Base-by-base conservation (phyloP, 2,888 invertebrate species). In the Macrophya alboannulata region DNA sequence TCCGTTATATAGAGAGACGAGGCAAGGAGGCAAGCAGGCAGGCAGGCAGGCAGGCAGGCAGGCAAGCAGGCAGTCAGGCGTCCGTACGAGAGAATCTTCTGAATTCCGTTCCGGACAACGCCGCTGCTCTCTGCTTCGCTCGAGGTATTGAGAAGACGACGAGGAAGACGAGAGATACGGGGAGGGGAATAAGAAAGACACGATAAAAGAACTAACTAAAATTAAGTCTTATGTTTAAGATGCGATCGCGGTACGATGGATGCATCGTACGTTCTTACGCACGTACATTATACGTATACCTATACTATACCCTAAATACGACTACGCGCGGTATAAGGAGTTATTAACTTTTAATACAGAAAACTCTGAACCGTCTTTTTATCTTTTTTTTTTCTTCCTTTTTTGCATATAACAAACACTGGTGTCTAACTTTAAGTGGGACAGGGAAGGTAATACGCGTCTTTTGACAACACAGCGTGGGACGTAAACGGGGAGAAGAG, bases 1-100 rank as follows among this genome's bases (percentile, higher is more conserved):
- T 65, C 81, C 81, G 81, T 81, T 86, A 81, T 87, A 86, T 77
- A 76, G 68, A 83, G 82, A 82, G 74, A 85, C 59, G 81, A 77
- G 72, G 74, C 45, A 77, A n/a, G 45, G 21, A 59, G 21, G 31
- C 81, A 8, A 40, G n/a, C n/a, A 45, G 55, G 21, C 59, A 12
- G 17, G 37, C 17, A 40, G 9, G 17, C 71, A 37, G 77, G 51
- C 77, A 77, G 31, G 76, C 62, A 31, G 31, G 31, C 31, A 31
- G 31, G 31, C 31, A 31, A 3, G 31, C 31, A 37, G 62, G 37
- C 71, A 37, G 77, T 77, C 77, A 77, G 31, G 77, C 62, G 37
- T 81, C 77, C 81, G 81, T 81, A 81, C 59, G 62, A 43, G 79
- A 79, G 81, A 81, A 81, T 81, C 81, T 81, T 81, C 81, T 37